Evolutionary conservation across 2,888 invertebrate genomes (phyloP).

Genomic region (Cephus runcator): DNA sequence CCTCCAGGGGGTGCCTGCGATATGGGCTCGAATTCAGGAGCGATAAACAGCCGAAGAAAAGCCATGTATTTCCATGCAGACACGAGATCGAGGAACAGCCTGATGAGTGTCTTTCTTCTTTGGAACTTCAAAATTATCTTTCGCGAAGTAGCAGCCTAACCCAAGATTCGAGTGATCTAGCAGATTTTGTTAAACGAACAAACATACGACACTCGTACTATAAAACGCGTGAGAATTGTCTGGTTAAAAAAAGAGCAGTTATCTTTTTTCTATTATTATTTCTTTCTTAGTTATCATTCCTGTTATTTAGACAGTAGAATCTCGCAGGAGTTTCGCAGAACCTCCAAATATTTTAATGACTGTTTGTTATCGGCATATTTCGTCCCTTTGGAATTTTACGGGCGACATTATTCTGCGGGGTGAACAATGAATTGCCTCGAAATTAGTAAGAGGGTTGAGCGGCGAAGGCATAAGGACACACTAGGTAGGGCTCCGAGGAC

Average conservation of each 20-base stretch:
- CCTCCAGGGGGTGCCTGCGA: not conserved
- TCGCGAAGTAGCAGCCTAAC: too few relatives aligned
- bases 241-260: not conserved
- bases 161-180: not conserved
- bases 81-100: not conserved
- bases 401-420: not conserved
- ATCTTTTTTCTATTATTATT: too few relatives aligned
- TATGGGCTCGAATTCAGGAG: not conserved
- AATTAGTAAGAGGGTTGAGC: not conserved
- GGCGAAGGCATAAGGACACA: not conserved
- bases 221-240: not conserved
- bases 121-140: not conserved
- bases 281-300: too few relatives aligned
- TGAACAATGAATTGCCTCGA: not conserved
- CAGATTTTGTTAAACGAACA: not conserved
- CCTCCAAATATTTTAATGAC: not conserved
- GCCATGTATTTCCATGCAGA: not conserved
- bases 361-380: not conserved
- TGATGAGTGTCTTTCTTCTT: not conserved
- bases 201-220: not conserved
- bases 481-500: not conserved
- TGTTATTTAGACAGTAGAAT: not conserved
- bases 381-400: not conserved
- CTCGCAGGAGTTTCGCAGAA: not conserved
- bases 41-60: not conserved